These are phyloP conservation scores for Jordanella pulchra DNA, from an alignment of 2,797 vertebrate genomes.

Conservation along the genomic window DNA sequence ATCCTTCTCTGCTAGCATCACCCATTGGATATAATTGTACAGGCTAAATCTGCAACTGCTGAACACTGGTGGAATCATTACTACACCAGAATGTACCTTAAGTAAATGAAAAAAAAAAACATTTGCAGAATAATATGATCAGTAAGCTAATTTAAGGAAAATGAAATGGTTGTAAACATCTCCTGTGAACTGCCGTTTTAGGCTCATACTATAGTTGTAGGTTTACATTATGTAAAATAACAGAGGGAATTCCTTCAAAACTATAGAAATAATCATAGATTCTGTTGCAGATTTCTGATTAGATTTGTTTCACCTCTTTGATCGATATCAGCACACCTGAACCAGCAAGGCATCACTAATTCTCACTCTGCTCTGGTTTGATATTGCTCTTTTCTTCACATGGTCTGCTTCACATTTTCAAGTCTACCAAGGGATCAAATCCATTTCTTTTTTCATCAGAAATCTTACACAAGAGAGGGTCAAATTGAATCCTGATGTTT, in stretches of 20 bases:
- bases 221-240: background rate
- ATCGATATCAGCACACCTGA: conserved; percentile 2
- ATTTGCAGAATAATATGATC: background rate
- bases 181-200: too few relatives aligned
- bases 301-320: conserved; percentile 7
- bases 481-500: background rate
- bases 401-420: conserved; percentile 2
- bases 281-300: background rate
- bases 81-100: conserved; percentile 5
- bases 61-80: conserved; percentile 5
- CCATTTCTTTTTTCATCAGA: background rate
- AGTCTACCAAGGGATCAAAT: background rate
- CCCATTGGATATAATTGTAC: conserved; percentile 29
- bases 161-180: background rate
- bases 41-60: conserved; percentile 20
- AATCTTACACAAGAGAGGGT: background rate
- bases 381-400: conserved; percentile 3
- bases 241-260: background rate
- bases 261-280: background rate
- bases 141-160: background rate
- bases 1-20: conserved; percentile 20
- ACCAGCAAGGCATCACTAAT: background rate
- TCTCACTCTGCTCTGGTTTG: background rate
- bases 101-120: background rate
- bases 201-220: background rate